phyloP scores from a whole-genome alignment of 2,888 invertebrate genomes.

The Cryptosula pallasiana region DNA sequence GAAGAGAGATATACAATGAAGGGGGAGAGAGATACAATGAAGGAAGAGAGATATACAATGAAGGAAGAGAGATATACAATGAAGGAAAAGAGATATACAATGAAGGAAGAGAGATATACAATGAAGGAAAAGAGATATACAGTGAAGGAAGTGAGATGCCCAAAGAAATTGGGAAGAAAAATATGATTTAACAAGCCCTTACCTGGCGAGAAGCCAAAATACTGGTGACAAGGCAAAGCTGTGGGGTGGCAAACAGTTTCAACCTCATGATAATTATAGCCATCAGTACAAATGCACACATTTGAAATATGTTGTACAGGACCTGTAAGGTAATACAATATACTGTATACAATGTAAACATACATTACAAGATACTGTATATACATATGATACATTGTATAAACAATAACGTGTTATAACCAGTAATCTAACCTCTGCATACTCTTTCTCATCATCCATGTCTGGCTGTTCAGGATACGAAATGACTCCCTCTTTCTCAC shows the following conservation, averaged over 20 bases:
- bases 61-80: no score
- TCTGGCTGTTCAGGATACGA: conserved; percentile 34
- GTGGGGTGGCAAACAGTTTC: conserved; percentile 72
- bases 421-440: background rate
- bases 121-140: background rate
- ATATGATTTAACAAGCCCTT: conserved; percentile 34
- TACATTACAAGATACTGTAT: background rate
- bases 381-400: background rate
- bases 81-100: no score
- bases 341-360: background rate
- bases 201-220: conserved; percentile 62
- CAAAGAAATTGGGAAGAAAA: background rate
- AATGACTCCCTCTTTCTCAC: conserved; percentile 10
- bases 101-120: no score
- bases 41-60: no score
- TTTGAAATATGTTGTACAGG: conserved; percentile 66
- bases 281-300: conserved; percentile 67
- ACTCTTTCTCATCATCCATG: background rate
- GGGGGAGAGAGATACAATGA: no score
- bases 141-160: background rate
- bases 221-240: conserved; percentile 69
- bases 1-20: no score
- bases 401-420: background rate
- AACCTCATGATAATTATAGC: conserved; percentile 72
- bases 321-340: conserved; percentile 34